Conservation (phyloP, 2,113 vertebrate genomes). For the Gulo gulo region DNA sequence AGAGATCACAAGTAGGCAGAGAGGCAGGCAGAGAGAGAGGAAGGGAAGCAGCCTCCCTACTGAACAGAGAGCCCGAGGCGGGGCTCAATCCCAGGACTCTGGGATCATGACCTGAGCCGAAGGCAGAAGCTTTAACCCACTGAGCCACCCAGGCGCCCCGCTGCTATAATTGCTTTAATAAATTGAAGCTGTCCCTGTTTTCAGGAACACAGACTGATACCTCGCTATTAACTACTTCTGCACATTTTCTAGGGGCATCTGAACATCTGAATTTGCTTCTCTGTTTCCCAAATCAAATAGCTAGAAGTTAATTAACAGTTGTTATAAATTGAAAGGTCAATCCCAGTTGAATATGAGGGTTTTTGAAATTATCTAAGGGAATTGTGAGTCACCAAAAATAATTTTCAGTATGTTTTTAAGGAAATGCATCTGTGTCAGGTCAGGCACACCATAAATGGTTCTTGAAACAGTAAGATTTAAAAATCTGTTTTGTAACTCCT, state of each 20-base stretch:
- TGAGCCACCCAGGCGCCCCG: too few relatives aligned
- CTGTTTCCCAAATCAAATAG: not conserved
- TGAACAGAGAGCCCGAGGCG: too few relatives aligned
- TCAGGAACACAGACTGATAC: not conserved
- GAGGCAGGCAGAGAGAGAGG: too few relatives aligned
- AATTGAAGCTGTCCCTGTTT: slow-evolving; percentile 31
- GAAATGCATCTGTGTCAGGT: not conserved
- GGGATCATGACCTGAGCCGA: too few relatives aligned
- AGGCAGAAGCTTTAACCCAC: too few relatives aligned
- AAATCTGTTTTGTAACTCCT: not conserved
- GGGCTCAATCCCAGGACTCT: too few relatives aligned
- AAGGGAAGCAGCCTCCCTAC: too few relatives aligned
- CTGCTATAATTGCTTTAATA: not conserved
- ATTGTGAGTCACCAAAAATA: not conserved
- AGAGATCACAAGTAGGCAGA: too few relatives aligned
- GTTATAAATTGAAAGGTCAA: not conserved
- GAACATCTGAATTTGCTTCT: slow-evolving; percentile 11
- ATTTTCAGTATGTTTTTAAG: not conserved
- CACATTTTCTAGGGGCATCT: not conserved
- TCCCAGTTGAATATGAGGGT: not conserved
- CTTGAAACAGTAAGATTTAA: slow-evolving; percentile 26
- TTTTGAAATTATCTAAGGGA: not conserved
- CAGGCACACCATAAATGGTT: slow-evolving; percentile 10
- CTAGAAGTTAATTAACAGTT: not conserved
- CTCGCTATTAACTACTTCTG: not conserved